Conservation (phyloP, 2,888 invertebrate genomes). For the Drosophila helvetica region DNA sequence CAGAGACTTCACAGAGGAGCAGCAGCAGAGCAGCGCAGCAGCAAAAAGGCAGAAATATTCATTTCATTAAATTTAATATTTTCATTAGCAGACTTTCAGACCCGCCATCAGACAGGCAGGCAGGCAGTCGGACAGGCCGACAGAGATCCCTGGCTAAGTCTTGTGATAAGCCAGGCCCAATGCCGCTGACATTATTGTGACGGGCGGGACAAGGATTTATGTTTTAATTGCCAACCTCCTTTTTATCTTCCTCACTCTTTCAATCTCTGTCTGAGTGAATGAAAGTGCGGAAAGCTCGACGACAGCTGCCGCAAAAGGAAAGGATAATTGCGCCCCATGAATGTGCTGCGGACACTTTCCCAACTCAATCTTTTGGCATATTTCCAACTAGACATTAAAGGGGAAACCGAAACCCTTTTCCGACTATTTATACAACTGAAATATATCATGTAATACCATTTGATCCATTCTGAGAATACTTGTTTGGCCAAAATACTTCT, state of each 20-base stretch:
- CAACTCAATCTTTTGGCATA: neutral
- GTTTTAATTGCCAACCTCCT: constrained; percentile 63
- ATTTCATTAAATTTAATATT: constrained; percentile 75
- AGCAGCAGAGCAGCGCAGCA: neutral
- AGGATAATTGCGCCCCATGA: constrained; percentile 52
- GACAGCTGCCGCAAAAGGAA: constrained; percentile 51
- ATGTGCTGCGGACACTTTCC: constrained; percentile 39
- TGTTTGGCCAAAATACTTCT: too few species aligned
- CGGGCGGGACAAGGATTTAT: constrained; percentile 55
- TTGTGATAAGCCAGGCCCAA: constrained; percentile 50
- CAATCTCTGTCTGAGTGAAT: constrained; percentile 22
- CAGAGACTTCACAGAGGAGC: constrained; percentile 46
- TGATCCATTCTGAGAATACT: neutral
- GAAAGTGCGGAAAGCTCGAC: constrained; percentile 48
- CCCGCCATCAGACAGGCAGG: constrained; percentile 40
- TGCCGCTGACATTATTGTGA: constrained; percentile 49
- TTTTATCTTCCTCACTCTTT: constrained; percentile 21
- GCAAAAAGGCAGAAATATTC: constrained; percentile 63
- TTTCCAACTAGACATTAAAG: neutral
- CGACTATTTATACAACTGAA: too few species aligned
- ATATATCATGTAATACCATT: neutral
- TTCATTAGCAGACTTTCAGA: constrained; percentile 71
- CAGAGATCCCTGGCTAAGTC: neutral
- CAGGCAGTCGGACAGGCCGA: constrained; percentile 43
- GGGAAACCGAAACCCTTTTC: neutral